phyloP scores from a whole-genome alignment of 2,888 invertebrate species.

The Anthrax anthrax region DNA sequence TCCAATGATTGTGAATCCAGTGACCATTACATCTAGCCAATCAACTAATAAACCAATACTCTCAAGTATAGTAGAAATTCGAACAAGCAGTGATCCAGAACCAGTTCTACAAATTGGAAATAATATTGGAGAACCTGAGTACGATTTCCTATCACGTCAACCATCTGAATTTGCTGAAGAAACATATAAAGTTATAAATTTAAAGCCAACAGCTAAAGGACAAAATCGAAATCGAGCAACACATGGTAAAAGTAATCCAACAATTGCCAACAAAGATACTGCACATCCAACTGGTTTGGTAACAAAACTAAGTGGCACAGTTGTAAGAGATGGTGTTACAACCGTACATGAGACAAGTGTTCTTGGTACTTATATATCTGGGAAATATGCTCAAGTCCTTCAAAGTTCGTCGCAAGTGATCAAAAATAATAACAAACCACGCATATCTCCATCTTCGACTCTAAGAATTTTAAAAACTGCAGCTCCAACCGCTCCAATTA shows the following conservation, averaged over 20 bases:
- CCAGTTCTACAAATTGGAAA: slow-evolving; percentile 50
- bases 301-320: slow-evolving; percentile 69
- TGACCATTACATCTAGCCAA: slow-evolving; percentile 13
- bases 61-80: slow-evolving; percentile 43
- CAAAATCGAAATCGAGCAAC: slow-evolving; percentile 16
- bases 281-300: slow-evolving; percentile 68
- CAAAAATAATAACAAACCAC: slow-evolving; percentile 38
- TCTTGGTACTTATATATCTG: slow-evolving; percentile 76
- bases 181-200: slow-evolving; percentile 68
- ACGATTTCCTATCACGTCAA: slow-evolving; percentile 70
- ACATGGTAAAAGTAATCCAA: slow-evolving; percentile 26
- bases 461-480: slow-evolving; percentile 61
- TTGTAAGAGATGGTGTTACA: slow-evolving; percentile 67
- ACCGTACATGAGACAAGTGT: slow-evolving; percentile 79
- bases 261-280: slow-evolving; percentile 35
- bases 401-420: slow-evolving; percentile 65
- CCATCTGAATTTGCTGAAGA: slow-evolving; percentile 75
- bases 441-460: slow-evolving; percentile 51
- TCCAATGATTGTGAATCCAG: slow-evolving; percentile 23
- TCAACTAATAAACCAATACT: slow-evolving; percentile 21
- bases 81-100: slow-evolving; percentile 30
- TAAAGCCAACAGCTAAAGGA: slow-evolving; percentile 47
- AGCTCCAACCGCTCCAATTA: slow-evolving; percentile 36
- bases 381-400: slow-evolving; percentile 76
- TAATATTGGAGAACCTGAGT: slow-evolving; percentile 66